Conservation (phyloP, 2,113 vertebrate genomes). For the Mohoua ochrocephala region DNA sequence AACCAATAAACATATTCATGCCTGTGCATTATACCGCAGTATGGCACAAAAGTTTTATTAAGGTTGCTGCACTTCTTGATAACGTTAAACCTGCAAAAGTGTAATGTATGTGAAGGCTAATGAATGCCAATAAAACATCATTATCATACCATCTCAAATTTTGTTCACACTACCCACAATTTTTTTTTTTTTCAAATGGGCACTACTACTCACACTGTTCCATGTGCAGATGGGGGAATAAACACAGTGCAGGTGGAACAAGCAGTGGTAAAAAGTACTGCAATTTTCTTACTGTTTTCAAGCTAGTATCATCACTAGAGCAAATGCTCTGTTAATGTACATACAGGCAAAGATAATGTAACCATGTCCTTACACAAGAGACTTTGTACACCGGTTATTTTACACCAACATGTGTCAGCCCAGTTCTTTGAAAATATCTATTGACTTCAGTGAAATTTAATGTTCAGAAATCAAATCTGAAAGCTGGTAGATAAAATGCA, state of each 20-base stretch:
- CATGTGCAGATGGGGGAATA: not conserved
- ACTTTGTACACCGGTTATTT: not conserved
- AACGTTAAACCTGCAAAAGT: not conserved
- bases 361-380: not conserved
- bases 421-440: not conserved
- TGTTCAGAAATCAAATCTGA: not conserved
- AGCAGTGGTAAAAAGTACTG: not conserved
- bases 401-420: not conserved
- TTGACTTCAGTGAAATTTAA: not conserved
- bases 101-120: not conserved
- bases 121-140: not conserved
- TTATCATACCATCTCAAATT: not conserved
- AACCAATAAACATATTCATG: not conserved
- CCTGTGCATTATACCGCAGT: not conserved
- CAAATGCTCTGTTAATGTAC: not conserved
- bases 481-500: not conserved
- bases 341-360: not conserved
- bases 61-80: not conserved
- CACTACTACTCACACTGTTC: not conserved
- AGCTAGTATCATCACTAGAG: not conserved
- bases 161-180: not conserved
- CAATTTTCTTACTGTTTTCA: not conserved
- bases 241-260: not conserved
- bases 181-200: not conserved
- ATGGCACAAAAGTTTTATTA: not conserved